phyloP scores from a whole-genome alignment of 2,888 invertebrate genomes.

The Synergus laeviventris region DNA sequence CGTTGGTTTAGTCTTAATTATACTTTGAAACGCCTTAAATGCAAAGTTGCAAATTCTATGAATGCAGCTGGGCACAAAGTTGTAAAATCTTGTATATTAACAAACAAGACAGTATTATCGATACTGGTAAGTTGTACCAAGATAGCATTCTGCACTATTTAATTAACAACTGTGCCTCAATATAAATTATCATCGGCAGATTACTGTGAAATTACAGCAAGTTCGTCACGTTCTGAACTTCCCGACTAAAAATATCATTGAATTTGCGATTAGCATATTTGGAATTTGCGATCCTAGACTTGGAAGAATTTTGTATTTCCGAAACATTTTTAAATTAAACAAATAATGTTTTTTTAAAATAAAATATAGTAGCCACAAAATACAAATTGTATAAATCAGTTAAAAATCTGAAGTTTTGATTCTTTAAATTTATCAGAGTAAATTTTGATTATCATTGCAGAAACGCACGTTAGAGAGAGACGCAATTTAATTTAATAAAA shows the following conservation, averaged over 20 bases:
- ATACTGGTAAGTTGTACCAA: not conserved
- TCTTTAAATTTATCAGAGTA: no score
- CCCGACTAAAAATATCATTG: not conserved
- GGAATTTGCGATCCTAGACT: not conserved
- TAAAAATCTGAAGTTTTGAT: no score
- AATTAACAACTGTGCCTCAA: not conserved
- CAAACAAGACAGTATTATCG: constrained; percentile 54
- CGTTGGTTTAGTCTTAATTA: constrained; percentile 57
- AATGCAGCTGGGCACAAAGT: constrained; percentile 64
- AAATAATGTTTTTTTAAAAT: not conserved
- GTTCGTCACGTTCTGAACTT: not conserved
- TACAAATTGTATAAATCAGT: not conserved
- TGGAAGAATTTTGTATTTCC: not conserved
- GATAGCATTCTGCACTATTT: not conserved
- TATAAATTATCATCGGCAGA: not conserved
- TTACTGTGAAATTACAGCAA: not conserved
- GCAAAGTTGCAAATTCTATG: constrained; percentile 59
- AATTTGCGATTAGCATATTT: not conserved
- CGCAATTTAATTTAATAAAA: no score
- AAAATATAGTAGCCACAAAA: not conserved
- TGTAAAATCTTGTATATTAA: constrained; percentile 53
- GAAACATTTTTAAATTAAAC: not conserved
- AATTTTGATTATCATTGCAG: not conserved
- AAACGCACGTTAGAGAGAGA: not conserved
- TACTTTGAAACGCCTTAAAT: constrained; percentile 51